phyloP scores from a whole-genome alignment of 2,888 invertebrate genomes.

The Falcaria lacertinaria region DNA sequence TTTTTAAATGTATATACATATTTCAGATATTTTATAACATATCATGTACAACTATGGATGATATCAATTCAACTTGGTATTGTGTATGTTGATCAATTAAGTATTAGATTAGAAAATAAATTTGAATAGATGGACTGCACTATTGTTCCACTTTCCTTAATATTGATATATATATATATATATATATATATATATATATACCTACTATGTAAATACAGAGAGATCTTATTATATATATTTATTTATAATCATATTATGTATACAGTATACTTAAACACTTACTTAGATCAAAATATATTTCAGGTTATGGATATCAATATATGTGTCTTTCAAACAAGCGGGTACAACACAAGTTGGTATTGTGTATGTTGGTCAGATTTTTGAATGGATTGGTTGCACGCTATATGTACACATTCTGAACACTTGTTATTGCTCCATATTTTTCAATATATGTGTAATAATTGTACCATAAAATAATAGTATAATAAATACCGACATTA shows the following conservation, averaged over 20 bases:
- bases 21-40: too few relatives aligned
- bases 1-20: constrained; percentile 1
- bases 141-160: too few relatives aligned
- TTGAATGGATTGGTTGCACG: not conserved
- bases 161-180: too few relatives aligned
- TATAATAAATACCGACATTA: too few relatives aligned
- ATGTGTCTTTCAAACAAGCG: constrained; percentile 51
- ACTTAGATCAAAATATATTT: constrained; percentile 26
- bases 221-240: too few relatives aligned
- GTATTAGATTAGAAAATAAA: not conserved
- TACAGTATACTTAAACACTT: not conserved
- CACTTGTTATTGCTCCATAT: not conserved
- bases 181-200: too few relatives aligned
- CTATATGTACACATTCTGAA: not conserved
- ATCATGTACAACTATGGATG: not conserved
- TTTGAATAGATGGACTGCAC: too few relatives aligned
- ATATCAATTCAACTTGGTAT: constrained; percentile 4
- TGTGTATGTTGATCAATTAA: not conserved
- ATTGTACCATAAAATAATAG: too few relatives aligned
- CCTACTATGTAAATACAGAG: too few relatives aligned
- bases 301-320: constrained; percentile 65
- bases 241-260: not conserved
- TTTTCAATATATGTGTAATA: too few relatives aligned
- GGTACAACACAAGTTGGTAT: constrained; percentile 59
- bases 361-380: constrained; percentile 51